Evolutionary conservation across 1,140 invertebrate genomes (phyloP), one percentile per base, ranked within the genome.

Genomic region (Cyclina sinensis): DNA sequence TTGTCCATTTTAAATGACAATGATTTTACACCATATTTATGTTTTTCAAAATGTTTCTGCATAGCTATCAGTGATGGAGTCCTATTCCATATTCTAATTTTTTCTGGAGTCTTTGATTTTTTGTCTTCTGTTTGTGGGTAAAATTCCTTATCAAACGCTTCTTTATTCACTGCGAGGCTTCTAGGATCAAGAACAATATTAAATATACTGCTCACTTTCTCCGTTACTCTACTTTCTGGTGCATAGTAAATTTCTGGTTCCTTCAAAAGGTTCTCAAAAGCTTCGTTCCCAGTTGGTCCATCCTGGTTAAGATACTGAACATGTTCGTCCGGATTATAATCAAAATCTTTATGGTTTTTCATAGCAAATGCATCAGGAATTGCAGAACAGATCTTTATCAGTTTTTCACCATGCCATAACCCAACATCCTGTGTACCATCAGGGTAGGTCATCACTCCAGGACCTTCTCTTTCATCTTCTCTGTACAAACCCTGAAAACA

Each of bases 391-490:
- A 95, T 89, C 85, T 94, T 95, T 46, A 94, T 86, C 0, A 95
- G 88, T 48, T 93, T 92, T 74, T 95, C 94, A 30, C 94, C 92
- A 54, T 90, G 91, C 95, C 95, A 95, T 7, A 95, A 88, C 5
- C 95, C 95, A 1, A 95, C 93, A 91, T 95, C 95, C 79, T 95
- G 94, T 37, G 59, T 89, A 12, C 91, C 92, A 87, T 95, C 91
- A 16, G 89, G 87, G 86, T 95, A 95, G 1, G 93, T 95, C 51
- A 95, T 65, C 12, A 95, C 91, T 0, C 95, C 95, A 16, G 95
- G 95, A 21, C 95, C 95, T 70, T 93, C 91, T 81, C 95, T 79
- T 57, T 95, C 94, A 91, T 95, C 94, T 27, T 94, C 92, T 86
- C 93, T 94, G 90, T 95, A 95, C 18, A 95, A 80, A 65, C 95